These are phyloP conservation scores for Gallinago solitaria DNA, from an alignment of 2,797 vertebrate genomes.

Conservation along the genomic window DNA sequence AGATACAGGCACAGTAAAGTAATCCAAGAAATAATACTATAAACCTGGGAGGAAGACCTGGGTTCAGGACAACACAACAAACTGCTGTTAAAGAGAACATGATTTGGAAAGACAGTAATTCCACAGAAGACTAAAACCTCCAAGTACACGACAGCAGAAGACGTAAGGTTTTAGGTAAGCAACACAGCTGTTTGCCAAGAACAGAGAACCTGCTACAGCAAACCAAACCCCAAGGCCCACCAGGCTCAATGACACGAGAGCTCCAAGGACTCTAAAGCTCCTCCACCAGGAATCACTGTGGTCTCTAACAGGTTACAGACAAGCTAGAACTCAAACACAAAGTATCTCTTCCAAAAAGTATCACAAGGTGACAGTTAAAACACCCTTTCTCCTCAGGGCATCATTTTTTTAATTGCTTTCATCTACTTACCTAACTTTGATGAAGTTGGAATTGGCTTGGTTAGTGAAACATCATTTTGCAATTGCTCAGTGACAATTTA, in stretches of 20 bases:
- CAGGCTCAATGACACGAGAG: accelerated
- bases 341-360: background rate
- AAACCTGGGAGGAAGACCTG: background rate
- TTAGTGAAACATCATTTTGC: background rate
- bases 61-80: background rate
- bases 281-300: background rate
- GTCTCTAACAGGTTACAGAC: background rate
- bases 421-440: background rate
- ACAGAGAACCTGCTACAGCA: background rate
- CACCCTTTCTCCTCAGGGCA: background rate
- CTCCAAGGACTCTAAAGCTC: background rate
- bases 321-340: background rate
- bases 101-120: background rate
- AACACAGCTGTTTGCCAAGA: background rate
- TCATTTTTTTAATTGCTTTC: background rate
- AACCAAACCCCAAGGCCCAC: background rate
- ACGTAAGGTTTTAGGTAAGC: background rate
- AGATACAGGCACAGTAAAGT: background rate
- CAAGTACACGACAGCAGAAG: background rate
- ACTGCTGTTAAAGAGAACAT: background rate
- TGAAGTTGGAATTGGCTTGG: background rate
- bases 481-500: background rate
- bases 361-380: background rate
- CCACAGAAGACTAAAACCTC: background rate
- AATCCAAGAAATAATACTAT: background rate